Base-by-base conservation (phyloP, 1,140 invertebrate species). In the Lepidotrigona ventralis region DNA sequence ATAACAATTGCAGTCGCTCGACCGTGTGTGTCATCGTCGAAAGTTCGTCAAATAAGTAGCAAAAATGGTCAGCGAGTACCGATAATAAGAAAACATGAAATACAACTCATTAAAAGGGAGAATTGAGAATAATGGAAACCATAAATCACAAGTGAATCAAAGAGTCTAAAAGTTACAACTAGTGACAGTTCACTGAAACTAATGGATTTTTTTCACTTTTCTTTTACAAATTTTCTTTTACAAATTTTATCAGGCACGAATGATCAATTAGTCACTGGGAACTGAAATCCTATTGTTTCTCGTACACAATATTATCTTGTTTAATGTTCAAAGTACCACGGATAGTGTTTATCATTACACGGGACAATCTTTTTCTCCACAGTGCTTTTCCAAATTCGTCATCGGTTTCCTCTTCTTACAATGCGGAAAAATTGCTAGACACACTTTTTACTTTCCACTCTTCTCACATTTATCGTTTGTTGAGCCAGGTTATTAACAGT, bases 401-500 rank as follows among this genome's bases (percentile, higher is more conserved):
- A 23, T n/a, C 12, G 9, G 1, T 29, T 72, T 64, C 19, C 17
- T 14, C 2, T 64, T 12, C 17, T 12, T 1, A 0, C 3, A n/a
- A 8, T 1, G 8, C 6, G 17, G 21, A 19, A 23, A 29, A 53
- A 3, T 46, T n/a, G 39, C 0, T 15, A 23, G 1, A 8, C 33
- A 21, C 66, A 64, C 60, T 64, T 26, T 0, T 12, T 17, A 26
- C 14, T 17, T 29, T 29, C 2, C 6, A 2, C 0, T 15, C 14
- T 26, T 64, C 39, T 29, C n/a, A 5, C 14, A 15, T 26, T 17
- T 64, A 1, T 64, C 8, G 17, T 17, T 26, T 15, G 0, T 5
- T 0, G 60, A 8, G 1, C 0, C 1, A 15, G 15, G n/a, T 17
- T 8, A 2, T 14, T 66, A 11, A 3, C 19, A 6, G 2, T 23